A percentile compares a stretch with the other conserved stretches of the same genome.
These are phyloP conservation scores for Chloroceryle aenea DNA, from an alignment of 2,113 vertebrate species.

Conservation along the genomic window DNA sequence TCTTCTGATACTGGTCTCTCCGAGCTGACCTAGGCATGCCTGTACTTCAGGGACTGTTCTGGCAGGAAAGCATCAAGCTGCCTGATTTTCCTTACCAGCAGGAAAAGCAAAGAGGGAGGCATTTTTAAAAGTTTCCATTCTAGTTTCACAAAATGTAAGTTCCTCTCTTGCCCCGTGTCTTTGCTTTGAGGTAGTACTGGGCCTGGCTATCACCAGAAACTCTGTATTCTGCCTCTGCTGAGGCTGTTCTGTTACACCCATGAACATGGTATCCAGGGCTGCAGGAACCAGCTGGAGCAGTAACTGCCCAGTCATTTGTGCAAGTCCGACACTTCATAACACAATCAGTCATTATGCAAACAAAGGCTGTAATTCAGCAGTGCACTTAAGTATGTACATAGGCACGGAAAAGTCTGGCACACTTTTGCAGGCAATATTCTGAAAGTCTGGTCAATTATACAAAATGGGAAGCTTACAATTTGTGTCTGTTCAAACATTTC, in stretches of 20 bases:
- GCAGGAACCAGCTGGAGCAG: not conserved
- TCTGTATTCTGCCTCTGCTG: not conserved
- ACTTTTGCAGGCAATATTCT: not conserved
- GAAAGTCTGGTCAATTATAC: not conserved
- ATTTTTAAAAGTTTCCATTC: not conserved
- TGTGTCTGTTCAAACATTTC: not conserved
- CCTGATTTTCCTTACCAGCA: not conserved
- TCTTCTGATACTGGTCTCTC: not conserved
- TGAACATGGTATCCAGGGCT: not conserved
- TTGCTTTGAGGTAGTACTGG: not conserved
- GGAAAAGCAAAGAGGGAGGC: not conserved
- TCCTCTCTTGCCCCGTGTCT: not conserved
- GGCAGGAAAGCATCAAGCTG: not conserved
- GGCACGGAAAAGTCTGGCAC: not conserved
- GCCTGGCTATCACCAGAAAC: not conserved
- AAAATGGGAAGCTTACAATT: not conserved
- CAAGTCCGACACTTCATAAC: not conserved
- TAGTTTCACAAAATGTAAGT: fast-evolving
- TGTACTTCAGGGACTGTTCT: not conserved
- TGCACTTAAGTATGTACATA: not conserved
- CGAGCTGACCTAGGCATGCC: not conserved
- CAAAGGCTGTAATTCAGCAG: not conserved
- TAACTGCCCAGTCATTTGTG: not conserved
- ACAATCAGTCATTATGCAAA: not conserved
- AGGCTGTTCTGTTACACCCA: fast-evolving